Evolutionary conservation across 1,140 invertebrate genomes (phyloP), one percentile per base, ranked within the genome.

Genomic region (Lepidurus packardi): DNA sequence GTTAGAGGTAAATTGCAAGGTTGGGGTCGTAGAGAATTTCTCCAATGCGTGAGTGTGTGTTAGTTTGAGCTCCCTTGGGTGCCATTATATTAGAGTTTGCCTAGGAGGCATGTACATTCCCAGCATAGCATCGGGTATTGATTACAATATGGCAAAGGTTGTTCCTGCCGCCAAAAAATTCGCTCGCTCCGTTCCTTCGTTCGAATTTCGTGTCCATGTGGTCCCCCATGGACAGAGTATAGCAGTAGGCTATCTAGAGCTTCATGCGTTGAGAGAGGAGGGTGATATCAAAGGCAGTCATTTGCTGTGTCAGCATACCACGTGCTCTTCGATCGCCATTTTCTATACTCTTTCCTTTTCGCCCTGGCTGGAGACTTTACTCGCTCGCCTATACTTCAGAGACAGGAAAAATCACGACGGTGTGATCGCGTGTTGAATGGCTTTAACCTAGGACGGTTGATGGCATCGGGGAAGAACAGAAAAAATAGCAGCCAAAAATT

Each of bases 221-320:
- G 53, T 65, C 8, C 53, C 53, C n/a, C 53, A 16, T 65, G 53
- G 53, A 65, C 53, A n/a, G 53, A 65, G 16, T 65, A 65, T 16
- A 65, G 21, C 53, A 7, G 34, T 65, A n/a, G n/a, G n/a, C 7
- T 21, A 4, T n/a, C n/a, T 65, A 65, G 53, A 34, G 34, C 34
- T 2, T 21, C 53, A 7, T 65, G 53, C 21, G 5, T 65, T 65
- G 21, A 8, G n/a, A 21, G 53, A 65, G 21, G 53, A 65, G 53
- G 21, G 7, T 21, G 53, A 65, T 65, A 65, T 65, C 47, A 21
- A 34, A 65, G 47, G 47, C 47, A 65, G 8, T n/a, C 13, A 65
- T 65, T 65, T 21, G 13, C 53, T 65, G 53, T 65, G 53, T 65
- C 53, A 65, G 53, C 53, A 65, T 21, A 65, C 53, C 53, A 65